These are phyloP conservation scores for Erethizon dorsatum DNA, from an alignment of 2,797 vertebrate genomes.

Conservation along the genomic window DNA sequence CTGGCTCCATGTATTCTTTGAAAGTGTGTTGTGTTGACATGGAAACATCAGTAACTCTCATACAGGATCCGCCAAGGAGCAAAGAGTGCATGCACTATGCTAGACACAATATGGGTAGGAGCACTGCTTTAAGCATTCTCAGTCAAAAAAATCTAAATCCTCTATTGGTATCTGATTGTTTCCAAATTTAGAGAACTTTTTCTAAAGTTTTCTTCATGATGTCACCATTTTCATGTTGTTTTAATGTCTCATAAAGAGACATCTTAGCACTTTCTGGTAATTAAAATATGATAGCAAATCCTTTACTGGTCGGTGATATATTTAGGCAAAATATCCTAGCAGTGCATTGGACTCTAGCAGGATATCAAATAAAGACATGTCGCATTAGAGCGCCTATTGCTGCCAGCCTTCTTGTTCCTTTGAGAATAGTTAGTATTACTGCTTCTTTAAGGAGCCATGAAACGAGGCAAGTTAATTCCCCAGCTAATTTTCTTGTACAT, in stretches of 20 bases:
- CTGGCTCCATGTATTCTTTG: background rate
- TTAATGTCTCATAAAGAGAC: slow-evolving; percentile 16
- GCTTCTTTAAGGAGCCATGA: slow-evolving; percentile 58
- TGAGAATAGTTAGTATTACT: slow-evolving; percentile 65
- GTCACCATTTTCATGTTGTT: background rate
- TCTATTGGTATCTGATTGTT: background rate
- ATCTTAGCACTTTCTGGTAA: background rate
- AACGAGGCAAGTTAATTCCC: slow-evolving; percentile 74
- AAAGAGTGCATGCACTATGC: rapidly evolving
- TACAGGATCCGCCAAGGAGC: background rate
- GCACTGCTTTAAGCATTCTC: background rate
- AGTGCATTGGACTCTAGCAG: background rate
- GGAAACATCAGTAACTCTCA: background rate
- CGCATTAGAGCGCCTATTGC: background rate
- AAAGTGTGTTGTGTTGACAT: background rate
- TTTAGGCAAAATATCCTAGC: background rate
- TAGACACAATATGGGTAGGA: background rate
- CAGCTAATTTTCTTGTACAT: slow-evolving; percentile 52
- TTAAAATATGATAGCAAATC: background rate
- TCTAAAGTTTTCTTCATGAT: background rate
- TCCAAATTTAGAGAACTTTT: slow-evolving; percentile 18
- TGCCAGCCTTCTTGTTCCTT: slow-evolving; percentile 44
- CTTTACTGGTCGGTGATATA: background rate
- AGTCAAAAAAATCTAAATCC: background rate
- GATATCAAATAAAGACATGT: slow-evolving; percentile 50